Conservation (phyloP, 1,140 invertebrate genomes). For the Myzus persicae region DNA sequence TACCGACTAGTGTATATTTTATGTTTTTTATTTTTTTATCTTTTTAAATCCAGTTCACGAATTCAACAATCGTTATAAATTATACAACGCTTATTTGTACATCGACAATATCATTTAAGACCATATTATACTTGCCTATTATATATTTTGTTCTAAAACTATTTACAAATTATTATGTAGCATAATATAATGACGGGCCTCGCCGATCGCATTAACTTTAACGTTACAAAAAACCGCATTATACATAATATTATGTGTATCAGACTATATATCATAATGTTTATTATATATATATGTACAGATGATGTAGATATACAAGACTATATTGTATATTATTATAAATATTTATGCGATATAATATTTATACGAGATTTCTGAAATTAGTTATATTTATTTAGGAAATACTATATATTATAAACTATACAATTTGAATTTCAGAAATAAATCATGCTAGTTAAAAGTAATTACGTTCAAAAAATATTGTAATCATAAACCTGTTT, state of each 20-base stretch:
- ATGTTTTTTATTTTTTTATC: neutral
- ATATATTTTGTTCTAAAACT: neutral
- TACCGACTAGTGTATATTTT: neutral
- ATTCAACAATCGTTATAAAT: slow-evolving; percentile 6
- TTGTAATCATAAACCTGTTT: slow-evolving; percentile 25
- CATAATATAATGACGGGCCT: neutral
- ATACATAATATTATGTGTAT: neutral
- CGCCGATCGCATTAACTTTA: neutral
- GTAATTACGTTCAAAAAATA: neutral
- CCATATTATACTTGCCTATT: neutral
- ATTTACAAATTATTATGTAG: neutral
- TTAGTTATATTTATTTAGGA: neutral
- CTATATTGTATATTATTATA: neutral
- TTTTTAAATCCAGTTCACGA: neutral
- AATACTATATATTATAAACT: neutral
- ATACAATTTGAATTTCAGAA: slow-evolving; percentile 2
- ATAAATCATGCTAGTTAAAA: slow-evolving; percentile 12
- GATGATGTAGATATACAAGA: neutral
- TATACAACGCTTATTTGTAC: neutral
- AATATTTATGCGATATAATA: neutral
- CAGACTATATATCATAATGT: neutral
- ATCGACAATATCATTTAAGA: neutral
- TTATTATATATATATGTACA: neutral
- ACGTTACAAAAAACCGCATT: neutral
- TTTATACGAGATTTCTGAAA: neutral